Base-by-base conservation (phyloP, 2,888 invertebrate genomes). In the Exocentrus adspersus region DNA sequence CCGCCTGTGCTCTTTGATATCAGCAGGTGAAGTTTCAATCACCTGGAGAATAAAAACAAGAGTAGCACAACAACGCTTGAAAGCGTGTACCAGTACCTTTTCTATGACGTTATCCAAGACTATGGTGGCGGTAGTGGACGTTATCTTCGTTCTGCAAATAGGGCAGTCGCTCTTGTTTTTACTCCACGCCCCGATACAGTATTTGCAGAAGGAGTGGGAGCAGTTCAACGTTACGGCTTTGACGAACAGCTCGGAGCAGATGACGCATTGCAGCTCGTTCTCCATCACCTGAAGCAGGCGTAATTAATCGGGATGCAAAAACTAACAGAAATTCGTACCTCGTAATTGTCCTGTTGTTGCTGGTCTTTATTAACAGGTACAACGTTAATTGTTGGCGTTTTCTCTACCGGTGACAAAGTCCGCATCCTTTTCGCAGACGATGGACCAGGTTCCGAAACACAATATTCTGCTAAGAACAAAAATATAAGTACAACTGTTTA, bases 241-340 rank as follows among this genome's bases (percentile, higher is more conserved):
- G 0, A 92, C 85, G 77, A 92, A 91, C 6, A 92, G 82, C 79
- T 93, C 92, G 17, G 88, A 88, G 75, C 93, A 93, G 58, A 93
- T 89, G 67, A 88, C 88, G 78, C 92, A 93, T 72, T 90, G 89
- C 20, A 93, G 82, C 76, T 93, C 92, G 71, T 86, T 86, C 74
- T 92, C 88, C 85, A 90, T 73, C 41, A 72, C 70, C 63, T 80
- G 72, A 63, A 66, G 68, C 17, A n/a, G n/a, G n/a, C n/a, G n/a
- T n/a, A n/a, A n/a, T n/a, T n/a, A n/a, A n/a, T 46, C 17, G 2
- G 43, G 10, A 24, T n/a, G 17, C 30, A 14, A 16, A 20, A 30
- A 5, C 7, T 2, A 3, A 16, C 1, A 3, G 10, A 16, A 10
- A 24, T 24, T 37, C 12, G 1, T 45, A 60, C 60, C 60, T 60